Percentiles rank a stretch among this genome's conserved stretches.
Conservation (phyloP, 2,888 invertebrate species). For the Phortica magna region DNA sequence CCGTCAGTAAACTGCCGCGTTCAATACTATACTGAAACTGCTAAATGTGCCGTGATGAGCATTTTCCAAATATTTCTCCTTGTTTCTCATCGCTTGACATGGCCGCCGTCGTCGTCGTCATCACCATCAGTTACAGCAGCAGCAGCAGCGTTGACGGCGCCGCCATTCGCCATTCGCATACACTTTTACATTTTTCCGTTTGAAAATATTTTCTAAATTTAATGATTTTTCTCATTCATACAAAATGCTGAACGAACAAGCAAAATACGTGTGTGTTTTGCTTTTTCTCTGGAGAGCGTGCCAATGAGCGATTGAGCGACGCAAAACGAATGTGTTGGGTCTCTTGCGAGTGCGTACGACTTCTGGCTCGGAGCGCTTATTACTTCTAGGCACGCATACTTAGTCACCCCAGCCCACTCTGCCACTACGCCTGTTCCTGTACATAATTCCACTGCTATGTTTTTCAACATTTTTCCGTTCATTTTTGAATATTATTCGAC, state of each 20-base stretch:
- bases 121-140: background rate
- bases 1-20: slow-evolving; percentile 59
- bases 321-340: background rate
- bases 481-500: background rate
- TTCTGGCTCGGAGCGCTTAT: slow-evolving; percentile 1
- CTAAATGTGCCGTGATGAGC: slow-evolving; percentile 43
- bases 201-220: slow-evolving; percentile 60
- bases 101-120: background rate
- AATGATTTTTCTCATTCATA: slow-evolving; percentile 55
- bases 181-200: slow-evolving; percentile 51
- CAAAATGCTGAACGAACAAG: background rate
- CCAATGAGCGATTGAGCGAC: background rate
- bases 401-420: background rate
- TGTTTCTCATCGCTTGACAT: slow-evolving; percentile 36
- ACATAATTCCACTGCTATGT: background rate
- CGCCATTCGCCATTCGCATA: slow-evolving; percentile 34
- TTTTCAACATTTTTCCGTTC: background rate
- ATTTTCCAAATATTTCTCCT: slow-evolving; percentile 68
- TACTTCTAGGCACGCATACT: slow-evolving; percentile 18
- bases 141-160: background rate
- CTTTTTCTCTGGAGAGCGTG: slow-evolving; percentile 21
- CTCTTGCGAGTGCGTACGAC: slow-evolving; percentile 16
- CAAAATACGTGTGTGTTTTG: background rate
- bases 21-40: slow-evolving; percentile 66
- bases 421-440: background rate